These are phyloP conservation scores for Sarcophaga caerulescens DNA, from an alignment of 2,888 invertebrate species.

Conservation along the genomic window DNA sequence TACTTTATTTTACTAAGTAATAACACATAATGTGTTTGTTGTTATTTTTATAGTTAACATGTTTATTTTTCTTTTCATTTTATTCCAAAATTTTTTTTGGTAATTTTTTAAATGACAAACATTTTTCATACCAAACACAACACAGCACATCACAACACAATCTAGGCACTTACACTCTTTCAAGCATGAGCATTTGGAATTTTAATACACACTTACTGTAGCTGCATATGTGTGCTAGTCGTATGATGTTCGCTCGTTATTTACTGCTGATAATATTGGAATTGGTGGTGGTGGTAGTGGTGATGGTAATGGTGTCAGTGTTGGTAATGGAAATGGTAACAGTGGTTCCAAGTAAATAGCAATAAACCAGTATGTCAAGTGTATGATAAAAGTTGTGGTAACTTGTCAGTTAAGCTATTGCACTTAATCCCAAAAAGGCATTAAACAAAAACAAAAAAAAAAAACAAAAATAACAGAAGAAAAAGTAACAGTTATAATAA, in stretches of 20 bases:
- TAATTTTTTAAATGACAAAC: constrained; percentile 50
- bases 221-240: not conserved
- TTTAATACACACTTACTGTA: not conserved
- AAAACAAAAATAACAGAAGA: no score
- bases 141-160: not conserved
- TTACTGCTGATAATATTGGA: constrained; percentile 17
- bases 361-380: constrained; percentile 54
- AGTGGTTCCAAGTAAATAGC: not conserved
- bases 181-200: not conserved
- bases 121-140: constrained; percentile 35
- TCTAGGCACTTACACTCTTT: not conserved
- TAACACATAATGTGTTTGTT: not conserved
- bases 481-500: no score
- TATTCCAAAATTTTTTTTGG: not conserved
- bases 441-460: no score
- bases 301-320: not conserved
- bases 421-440: not conserved
- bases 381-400: constrained; percentile 60
- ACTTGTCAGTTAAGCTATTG: constrained; percentile 40
- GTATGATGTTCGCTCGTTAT: not conserved
- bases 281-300: constrained; percentile 11
- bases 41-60: not conserved
- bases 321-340: not conserved
- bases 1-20: constrained; percentile 18
- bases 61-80: not conserved